A percentile compares a stretch with the other conserved stretches of the same genome.
phyloP scores from a whole-genome alignment of 2,888 invertebrate species.

The Meteorus colon region DNA sequence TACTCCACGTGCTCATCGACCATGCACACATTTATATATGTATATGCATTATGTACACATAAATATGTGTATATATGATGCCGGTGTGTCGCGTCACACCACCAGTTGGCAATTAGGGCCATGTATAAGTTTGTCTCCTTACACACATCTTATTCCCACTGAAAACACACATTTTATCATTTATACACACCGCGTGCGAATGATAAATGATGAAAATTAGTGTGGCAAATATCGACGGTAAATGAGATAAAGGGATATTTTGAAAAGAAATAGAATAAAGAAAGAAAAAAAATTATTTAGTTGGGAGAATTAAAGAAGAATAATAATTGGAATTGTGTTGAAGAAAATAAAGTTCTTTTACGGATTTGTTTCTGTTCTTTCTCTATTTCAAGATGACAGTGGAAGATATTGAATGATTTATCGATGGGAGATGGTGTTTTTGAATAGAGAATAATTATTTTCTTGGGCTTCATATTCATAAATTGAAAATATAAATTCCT shows the following conservation, averaged over 20 bases:
- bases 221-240: slow-evolving; percentile 30
- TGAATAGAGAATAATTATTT: too few relatives aligned
- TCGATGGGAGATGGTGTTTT: too few relatives aligned
- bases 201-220: slow-evolving; percentile 32
- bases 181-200: not conserved
- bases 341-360: too few relatives aligned
- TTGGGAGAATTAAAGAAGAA: too few relatives aligned
- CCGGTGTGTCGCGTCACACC: slow-evolving; percentile 27
- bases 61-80: not conserved
- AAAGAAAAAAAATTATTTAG: too few relatives aligned
- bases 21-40: not conserved
- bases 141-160: slow-evolving; percentile 29
- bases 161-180: slow-evolving; percentile 26
- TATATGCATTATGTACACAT: not conserved
- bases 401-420: too few relatives aligned
- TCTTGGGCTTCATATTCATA: too few relatives aligned
- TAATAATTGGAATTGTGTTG: too few relatives aligned
- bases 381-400: too few relatives aligned
- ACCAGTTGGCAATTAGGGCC: slow-evolving; percentile 33
- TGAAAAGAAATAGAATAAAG: too few relatives aligned
- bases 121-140: slow-evolving; percentile 25
- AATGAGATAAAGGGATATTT: not conserved
- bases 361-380: too few relatives aligned
- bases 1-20: slow-evolving; percentile 29
- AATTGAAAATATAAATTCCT: too few relatives aligned